These are phyloP conservation scores for Amyelois transitella DNA, from an alignment of 1,140 invertebrate genomes.

Conservation along the genomic window DNA sequence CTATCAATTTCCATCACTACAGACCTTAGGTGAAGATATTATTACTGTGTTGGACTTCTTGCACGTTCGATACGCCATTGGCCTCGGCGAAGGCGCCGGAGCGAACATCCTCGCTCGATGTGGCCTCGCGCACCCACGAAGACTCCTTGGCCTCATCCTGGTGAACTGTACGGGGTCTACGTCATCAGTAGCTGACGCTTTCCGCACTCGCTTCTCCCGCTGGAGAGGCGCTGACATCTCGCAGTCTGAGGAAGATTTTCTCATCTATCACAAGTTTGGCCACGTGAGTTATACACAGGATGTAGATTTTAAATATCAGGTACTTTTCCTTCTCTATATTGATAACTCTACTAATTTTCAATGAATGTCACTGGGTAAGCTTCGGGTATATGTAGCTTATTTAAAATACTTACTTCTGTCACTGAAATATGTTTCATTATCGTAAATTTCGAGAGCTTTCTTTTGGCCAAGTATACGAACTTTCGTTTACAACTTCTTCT, in stretches of 20 bases:
- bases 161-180: constrained; percentile 93
- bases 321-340: constrained; percentile 25
- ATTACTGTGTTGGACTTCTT: constrained; percentile 88
- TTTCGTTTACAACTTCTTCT: too few relatives aligned
- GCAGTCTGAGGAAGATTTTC: constrained; percentile 87
- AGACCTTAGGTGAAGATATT: constrained; percentile 88
- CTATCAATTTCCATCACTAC: constrained; percentile 87
- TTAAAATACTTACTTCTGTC: too few relatives aligned
- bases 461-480: too few relatives aligned
- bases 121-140: constrained; percentile 84
- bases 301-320: constrained; percentile 51
- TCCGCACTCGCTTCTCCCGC: constrained; percentile 88
- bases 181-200: constrained; percentile 89
- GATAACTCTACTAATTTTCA: neutral
- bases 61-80: constrained; percentile 85
- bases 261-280: constrained; percentile 93
- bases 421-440: too few relatives aligned
- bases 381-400: neutral
- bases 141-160: constrained; percentile 84
- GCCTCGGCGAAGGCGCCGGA: constrained; percentile 91
- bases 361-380: neutral
- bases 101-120: constrained; percentile 92
- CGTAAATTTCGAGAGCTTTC: too few relatives aligned
- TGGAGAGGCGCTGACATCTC: constrained; percentile 84
- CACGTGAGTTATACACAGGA: constrained; percentile 80